Evolutionary conservation across 2,113 vertebrate species (phyloP).

Genomic region (Aramus guarauna): DNA sequence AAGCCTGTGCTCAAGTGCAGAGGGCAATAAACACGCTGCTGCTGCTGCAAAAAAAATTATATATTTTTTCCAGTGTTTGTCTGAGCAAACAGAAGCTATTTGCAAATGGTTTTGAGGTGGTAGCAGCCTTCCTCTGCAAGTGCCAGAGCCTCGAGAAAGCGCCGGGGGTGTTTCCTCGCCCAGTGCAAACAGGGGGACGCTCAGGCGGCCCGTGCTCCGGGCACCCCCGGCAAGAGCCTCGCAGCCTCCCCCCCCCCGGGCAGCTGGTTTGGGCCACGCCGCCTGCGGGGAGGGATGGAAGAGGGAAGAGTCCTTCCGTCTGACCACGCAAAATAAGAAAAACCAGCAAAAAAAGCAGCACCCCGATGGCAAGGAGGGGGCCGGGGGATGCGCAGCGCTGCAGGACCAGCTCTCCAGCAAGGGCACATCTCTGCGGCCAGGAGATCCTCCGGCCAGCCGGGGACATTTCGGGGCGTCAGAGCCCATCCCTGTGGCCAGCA

Average conservation of each 20-base stretch:
- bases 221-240: accelerated
- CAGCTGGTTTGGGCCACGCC: accelerated
- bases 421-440: accelerated
- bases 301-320: neutral
- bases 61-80: neutral
- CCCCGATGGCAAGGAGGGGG: no score
- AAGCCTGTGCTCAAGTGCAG: neutral
- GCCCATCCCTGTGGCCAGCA: neutral
- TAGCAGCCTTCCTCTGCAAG: neutral
- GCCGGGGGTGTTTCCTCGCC: neutral
- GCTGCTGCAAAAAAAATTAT: neutral
- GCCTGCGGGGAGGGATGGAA: accelerated
- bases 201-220: neutral
- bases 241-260: accelerated
- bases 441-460: neutral
- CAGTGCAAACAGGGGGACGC: neutral
- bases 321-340: neutral
- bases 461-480: neutral
- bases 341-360: no score
- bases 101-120: neutral
- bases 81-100: constrained; percentile 6
- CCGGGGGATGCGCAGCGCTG: neutral
- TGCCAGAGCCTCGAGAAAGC: neutral
- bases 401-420: no score
- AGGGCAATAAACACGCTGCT: neutral